These are phyloP conservation scores for Heliconius nattereri DNA, from an alignment of 1,140 invertebrate genomes.

Conservation along the genomic window DNA sequence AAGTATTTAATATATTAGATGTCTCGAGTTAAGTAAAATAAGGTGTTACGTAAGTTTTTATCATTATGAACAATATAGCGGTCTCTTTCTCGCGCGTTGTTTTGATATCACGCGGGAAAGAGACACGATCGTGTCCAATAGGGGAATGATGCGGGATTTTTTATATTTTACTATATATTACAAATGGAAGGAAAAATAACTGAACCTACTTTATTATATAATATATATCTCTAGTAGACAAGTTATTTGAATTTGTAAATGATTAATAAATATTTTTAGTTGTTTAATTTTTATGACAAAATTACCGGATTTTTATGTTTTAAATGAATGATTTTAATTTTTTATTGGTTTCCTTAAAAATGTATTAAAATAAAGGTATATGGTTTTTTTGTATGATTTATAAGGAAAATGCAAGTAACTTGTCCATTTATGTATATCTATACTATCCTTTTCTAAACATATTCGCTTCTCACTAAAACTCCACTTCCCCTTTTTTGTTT, in stretches of 20 bases:
- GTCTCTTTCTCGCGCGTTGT: constrained; percentile 51
- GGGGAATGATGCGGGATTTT: constrained; percentile 75
- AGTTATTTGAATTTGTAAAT: not conserved
- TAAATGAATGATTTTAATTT: not conserved
- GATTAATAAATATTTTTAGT: not conserved
- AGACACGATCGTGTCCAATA: constrained; percentile 71
- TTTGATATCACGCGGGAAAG: constrained; percentile 46
- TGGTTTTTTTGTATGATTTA: not conserved
- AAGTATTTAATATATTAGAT: constrained; percentile 74
- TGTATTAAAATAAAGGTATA: not conserved
- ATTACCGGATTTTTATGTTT: not conserved
- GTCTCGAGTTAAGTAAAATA: constrained; percentile 71
- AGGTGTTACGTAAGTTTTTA: constrained; percentile 77
- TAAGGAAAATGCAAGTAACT: not conserved
- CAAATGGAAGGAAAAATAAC: constrained; percentile 53
- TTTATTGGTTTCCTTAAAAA: not conserved
- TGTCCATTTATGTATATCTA: not conserved
- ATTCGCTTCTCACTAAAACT: constrained; percentile 47
- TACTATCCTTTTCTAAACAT: constrained; percentile 19
- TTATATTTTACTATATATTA: constrained; percentile 73
- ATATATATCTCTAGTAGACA: not conserved
- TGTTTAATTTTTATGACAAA: not conserved
- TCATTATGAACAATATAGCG: constrained; percentile 65
- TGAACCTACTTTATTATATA: constrained; percentile 52
- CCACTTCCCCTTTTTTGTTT: constrained; percentile 47